These are phyloP conservation scores for Yoshiicerus persimilis DNA, from an alignment of 1,140 invertebrate genomes.

Conservation along the genomic window DNA sequence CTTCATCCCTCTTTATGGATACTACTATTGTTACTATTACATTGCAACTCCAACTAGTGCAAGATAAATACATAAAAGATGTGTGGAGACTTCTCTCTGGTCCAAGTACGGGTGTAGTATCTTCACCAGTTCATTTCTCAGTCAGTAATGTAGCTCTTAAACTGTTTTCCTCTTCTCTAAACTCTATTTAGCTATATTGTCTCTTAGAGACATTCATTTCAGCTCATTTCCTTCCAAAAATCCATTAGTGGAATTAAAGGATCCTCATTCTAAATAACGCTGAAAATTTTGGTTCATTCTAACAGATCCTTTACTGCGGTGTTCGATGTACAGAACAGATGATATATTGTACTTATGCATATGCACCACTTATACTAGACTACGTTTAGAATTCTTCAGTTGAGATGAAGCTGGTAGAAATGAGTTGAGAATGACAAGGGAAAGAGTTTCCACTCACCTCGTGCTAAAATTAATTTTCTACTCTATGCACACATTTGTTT, in stretches of 20 bases:
- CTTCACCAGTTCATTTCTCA: neutral
- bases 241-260: slow-evolving; percentile 42
- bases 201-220: neutral
- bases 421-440: neutral
- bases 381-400: too few species aligned
- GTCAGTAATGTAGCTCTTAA: neutral
- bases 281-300: slow-evolving; percentile 19
- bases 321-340: neutral
- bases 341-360: neutral
- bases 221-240: slow-evolving; percentile 17
- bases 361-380: neutral
- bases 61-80: neutral
- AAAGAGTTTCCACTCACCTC: neutral
- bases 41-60: neutral
- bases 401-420: neutral
- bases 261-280: slow-evolving; percentile 31
- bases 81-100: neutral
- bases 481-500: neutral
- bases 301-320: neutral
- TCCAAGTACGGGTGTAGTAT: neutral
- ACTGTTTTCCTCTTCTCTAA: neutral
- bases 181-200: neutral
- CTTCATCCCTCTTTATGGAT: neutral
- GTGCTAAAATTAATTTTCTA: neutral
- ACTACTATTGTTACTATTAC: neutral